A percentile compares a stretch with the other conserved stretches of the same genome.
phyloP scores from a whole-genome alignment of 2,113 vertebrate genomes.

The Cranoglanis bouderius region DNA sequence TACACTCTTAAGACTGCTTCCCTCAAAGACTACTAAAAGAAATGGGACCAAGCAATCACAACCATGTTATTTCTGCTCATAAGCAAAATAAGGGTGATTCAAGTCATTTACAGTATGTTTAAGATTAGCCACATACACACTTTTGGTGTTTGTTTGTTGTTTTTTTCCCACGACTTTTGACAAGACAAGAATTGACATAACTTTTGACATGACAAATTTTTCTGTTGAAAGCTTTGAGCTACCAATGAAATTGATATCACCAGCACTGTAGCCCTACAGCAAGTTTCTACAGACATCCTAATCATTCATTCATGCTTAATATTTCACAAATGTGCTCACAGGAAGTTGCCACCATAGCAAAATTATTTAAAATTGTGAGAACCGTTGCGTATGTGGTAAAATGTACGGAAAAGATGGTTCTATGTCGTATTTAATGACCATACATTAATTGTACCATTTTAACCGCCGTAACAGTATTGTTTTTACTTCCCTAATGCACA shows the following conservation, averaged over 20 bases:
- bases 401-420: not conserved
- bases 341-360: not conserved
- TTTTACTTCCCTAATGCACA: not conserved
- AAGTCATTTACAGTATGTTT: not conserved
- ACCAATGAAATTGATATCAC: not conserved
- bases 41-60: not conserved
- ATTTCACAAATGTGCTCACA: not conserved
- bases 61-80: not conserved
- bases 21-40: not conserved
- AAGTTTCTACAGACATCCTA: constrained; percentile 4
- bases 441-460: not conserved
- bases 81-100: not conserved
- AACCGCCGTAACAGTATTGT: too few relatives aligned
- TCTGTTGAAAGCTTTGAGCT: not conserved
- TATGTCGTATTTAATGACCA: not conserved
- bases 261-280: not conserved
- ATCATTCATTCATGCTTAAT: not conserved
- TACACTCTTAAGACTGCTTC: not conserved
- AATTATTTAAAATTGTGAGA: not conserved
- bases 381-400: not conserved
- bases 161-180: not conserved
- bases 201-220: not conserved
- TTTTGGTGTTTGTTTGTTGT: not conserved
- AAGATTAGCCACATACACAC: not conserved
- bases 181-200: too few relatives aligned